Percentiles rank a stretch among this genome's conserved stretches.
Conservation (phyloP, 2,113 vertebrate genomes). For the Onychorhynchus coronatus region DNA sequence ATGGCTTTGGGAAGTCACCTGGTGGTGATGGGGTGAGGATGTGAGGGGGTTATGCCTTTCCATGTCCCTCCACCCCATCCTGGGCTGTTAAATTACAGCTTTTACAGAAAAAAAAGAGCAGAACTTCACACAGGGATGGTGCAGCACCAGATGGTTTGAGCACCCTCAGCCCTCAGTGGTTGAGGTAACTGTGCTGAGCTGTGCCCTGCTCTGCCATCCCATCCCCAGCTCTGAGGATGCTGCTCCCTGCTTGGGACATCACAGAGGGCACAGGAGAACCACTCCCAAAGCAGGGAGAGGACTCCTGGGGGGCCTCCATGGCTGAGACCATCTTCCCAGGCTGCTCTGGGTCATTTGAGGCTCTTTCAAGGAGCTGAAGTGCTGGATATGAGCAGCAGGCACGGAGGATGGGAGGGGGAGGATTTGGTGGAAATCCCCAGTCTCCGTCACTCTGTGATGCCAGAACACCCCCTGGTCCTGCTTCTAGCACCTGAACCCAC, state of each 20-base stretch:
- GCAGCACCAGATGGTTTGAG: background rate
- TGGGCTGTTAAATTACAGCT: background rate
- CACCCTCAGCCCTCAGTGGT: fast-evolving
- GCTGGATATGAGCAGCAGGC: background rate
- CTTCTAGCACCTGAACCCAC: background rate
- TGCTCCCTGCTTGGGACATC: background rate
- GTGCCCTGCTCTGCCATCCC: background rate
- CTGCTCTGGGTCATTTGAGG: fast-evolving
- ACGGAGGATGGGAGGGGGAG: background rate
- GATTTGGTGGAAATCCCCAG: background rate
- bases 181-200: fast-evolving
- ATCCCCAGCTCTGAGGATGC: background rate
- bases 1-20: background rate
- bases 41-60: background rate
- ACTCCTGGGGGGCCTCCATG: fast-evolving
- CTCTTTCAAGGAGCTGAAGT: background rate
- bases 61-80: fast-evolving
- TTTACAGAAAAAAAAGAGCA: background rate
- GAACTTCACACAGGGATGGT: background rate
- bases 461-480: background rate
- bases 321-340: background rate
- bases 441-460: background rate
- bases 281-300: background rate
- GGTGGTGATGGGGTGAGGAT: fast-evolving
- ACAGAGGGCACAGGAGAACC: fast-evolving